These are phyloP conservation scores for Brachystomella parvula DNA, from an alignment of 1,140 invertebrate genomes.

Conservation along the genomic window DNA sequence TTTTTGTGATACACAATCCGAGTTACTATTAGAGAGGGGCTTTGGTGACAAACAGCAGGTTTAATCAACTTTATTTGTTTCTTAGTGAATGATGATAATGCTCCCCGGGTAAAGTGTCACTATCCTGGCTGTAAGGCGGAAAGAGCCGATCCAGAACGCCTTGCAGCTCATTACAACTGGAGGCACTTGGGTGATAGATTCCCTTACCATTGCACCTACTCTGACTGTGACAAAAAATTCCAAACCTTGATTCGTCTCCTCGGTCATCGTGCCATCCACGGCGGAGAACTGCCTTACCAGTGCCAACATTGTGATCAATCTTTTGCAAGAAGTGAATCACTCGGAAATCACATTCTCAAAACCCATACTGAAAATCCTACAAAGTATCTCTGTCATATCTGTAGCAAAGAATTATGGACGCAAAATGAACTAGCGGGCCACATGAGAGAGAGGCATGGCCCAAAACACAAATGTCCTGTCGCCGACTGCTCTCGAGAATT, in stretches of 20 bases:
- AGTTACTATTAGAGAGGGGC: too few species aligned
- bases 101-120: too few species aligned
- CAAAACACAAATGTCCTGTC: background rate
- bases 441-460: background rate
- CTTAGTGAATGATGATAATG: too few species aligned
- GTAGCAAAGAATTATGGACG: background rate
- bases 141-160: background rate
- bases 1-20: too few species aligned
- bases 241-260: background rate
- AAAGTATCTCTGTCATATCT: background rate
- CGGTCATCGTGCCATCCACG: background rate
- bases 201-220: background rate
- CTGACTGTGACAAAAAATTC: background rate
- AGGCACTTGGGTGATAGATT: background rate
- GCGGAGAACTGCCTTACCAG: background rate
- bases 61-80: too few species aligned
- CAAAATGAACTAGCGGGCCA: background rate
- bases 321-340: background rate
- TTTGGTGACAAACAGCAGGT: too few species aligned
- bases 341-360: background rate
- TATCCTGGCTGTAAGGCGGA: background rate
- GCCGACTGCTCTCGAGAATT: background rate
- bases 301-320: background rate
- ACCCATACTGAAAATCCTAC: background rate
- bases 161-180: background rate